Conservation (phyloP, 2,888 invertebrate genomes). For the Eustalomyia histrio region DNA sequence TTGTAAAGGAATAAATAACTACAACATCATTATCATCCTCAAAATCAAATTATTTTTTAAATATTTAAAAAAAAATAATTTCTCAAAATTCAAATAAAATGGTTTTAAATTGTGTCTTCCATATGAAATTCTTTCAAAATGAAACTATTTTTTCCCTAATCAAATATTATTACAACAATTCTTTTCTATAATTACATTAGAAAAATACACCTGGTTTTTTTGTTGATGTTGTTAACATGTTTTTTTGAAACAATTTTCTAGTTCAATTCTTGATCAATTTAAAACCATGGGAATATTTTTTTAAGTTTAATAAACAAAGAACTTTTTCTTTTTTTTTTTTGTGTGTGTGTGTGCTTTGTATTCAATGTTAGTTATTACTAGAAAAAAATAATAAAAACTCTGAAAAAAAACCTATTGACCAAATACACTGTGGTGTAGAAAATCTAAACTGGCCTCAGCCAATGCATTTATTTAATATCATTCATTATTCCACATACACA, state of each 20-base stretch:
- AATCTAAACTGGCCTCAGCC: conserved; percentile 51
- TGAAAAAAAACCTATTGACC: conserved; percentile 33
- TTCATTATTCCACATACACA: conserved; percentile 61
- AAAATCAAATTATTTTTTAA: too few relatives aligned
- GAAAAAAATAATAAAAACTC: conserved; percentile 15
- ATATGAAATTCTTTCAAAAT: background rate
- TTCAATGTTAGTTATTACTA: conserved; percentile 48
- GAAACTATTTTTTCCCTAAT: background rate
- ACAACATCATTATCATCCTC: too few relatives aligned
- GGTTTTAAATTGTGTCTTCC: too few relatives aligned
- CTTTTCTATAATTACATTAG: conserved; percentile 49
- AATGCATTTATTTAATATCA: conserved; percentile 53
- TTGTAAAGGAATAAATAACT: too few relatives aligned
- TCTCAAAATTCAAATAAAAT: too few relatives aligned
- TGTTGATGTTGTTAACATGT: conserved; percentile 43
- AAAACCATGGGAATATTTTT: conserved; percentile 64
- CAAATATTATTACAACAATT: background rate
- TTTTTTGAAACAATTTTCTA: conserved; percentile 55
- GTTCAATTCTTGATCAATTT: conserved; percentile 58
- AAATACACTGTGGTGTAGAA: conserved; percentile 39
- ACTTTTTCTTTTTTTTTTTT: conserved; percentile 37
- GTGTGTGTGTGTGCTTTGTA: background rate
- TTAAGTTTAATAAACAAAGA: conserved; percentile 50
- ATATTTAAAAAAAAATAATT: too few relatives aligned
- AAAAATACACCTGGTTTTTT: conserved; percentile 63